phyloP scores from a whole-genome alignment of 1,140 invertebrate species.

The Halesus radiatus region DNA sequence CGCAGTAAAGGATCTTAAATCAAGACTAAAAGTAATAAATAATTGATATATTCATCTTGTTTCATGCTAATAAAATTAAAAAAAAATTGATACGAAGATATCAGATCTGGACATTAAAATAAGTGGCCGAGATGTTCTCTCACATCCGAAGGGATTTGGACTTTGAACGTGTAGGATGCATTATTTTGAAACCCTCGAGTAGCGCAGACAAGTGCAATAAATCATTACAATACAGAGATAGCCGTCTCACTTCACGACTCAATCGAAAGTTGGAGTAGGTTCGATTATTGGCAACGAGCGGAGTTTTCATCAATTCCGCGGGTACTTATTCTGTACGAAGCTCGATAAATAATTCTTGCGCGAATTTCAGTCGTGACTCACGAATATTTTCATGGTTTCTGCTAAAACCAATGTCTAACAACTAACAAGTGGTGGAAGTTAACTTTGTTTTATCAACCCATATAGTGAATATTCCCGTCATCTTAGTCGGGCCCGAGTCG shows the following conservation, averaged over 20 bases:
- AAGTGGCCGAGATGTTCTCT: too few relatives aligned
- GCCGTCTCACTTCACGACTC: constrained; percentile 38
- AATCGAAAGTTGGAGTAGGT: constrained; percentile 38
- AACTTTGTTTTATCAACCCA: constrained; percentile 54
- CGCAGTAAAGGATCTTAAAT: too few relatives aligned
- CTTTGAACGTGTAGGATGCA: not conserved
- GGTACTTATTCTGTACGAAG: constrained; percentile 36
- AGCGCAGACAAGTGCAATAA: constrained; percentile 17
- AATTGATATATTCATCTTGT: too few relatives aligned
- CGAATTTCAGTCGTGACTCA: constrained; percentile 56
- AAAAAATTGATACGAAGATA: too few relatives aligned
- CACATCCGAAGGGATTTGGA: too few relatives aligned
- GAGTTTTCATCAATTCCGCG: constrained; percentile 40
- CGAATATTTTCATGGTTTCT: constrained; percentile 54
- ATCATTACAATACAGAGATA: constrained; percentile 31
- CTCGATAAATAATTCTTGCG: constrained; percentile 46
- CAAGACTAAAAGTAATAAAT: too few relatives aligned
- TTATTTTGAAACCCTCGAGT: not conserved
- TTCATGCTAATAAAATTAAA: too few relatives aligned
- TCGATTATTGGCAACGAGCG: constrained; percentile 33
- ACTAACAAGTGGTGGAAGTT: constrained; percentile 40
- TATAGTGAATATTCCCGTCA: constrained; percentile 49
- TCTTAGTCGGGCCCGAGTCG: constrained; percentile 42
- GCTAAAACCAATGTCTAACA: constrained; percentile 55
- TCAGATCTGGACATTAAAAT: too few relatives aligned